Evolutionary conservation across 2,113 vertebrate genomes (phyloP).

Genomic region (Lagopus muta): DNA sequence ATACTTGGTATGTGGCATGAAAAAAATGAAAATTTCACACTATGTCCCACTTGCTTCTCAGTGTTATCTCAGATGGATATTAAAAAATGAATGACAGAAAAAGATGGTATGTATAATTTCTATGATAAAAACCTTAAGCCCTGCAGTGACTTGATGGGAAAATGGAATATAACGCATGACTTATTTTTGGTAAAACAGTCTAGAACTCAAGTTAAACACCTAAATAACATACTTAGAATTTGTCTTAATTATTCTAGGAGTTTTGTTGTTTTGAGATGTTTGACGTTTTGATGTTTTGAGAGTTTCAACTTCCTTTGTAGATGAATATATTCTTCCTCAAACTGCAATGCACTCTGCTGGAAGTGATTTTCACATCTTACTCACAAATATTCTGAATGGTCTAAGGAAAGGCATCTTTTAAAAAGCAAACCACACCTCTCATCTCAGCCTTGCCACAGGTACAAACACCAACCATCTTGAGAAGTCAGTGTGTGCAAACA

Average conservation of each 20-base stretch:
- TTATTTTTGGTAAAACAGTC: neutral
- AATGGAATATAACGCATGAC: conserved; percentile 2
- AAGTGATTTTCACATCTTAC: neutral
- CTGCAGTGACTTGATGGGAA: neutral
- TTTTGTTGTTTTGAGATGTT: neutral
- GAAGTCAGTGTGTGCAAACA: neutral
- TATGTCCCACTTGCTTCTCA: conserved; percentile 30
- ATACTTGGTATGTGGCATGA: conserved; percentile 83
- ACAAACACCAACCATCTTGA: neutral
- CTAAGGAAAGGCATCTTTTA: neutral
- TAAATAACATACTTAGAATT: neutral
- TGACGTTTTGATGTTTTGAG: neutral
- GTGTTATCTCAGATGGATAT: conserved; percentile 10
- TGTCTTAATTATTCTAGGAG: neutral
- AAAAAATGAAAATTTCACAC: conserved; percentile 78
- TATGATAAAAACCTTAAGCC: neutral
- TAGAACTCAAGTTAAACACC: neutral
- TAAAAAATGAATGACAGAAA: conserved; percentile 7
- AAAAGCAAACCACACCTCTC: neutral
- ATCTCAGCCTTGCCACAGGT: neutral
- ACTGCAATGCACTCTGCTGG: neutral
- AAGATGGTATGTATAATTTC: neutral
- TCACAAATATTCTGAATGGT: neutral
- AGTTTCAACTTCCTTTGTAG: neutral
- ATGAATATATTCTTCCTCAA: neutral